Evolutionary conservation across 2,113 vertebrate genomes (phyloP), one percentile per base, ranked within the genome.

Genomic region (Micronycteris hirsuta): DNA sequence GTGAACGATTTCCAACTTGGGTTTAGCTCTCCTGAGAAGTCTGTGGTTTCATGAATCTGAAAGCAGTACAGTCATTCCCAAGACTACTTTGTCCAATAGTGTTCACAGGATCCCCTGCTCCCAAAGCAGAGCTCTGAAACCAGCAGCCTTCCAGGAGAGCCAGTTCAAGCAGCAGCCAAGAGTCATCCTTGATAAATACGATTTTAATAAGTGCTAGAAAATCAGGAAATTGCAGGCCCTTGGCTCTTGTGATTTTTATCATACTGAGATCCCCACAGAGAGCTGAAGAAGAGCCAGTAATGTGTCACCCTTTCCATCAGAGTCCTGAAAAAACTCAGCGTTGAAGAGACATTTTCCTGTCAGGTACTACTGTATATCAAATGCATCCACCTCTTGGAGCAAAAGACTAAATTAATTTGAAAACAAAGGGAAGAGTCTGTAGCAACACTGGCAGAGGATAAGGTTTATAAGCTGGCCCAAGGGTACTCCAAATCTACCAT

Each of bases 141-240:
- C 74, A 76, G 73, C 73, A 76, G 73, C 61, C 86, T 82, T 97
- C 91, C 89, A 96, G n/a, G 45, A 97, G 24, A 68, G 78, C 91
- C 13, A 88, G 54, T 41, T 96, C 43, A 71, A 96, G 15, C 7
- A 15, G 73, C 95, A 97, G 93, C 86, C 82, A 94, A 96, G 89
- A 96, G 89, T 91, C 94, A 95, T 90, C 54, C 96, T 96, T 96
- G 94, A 96, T 94, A 97, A 98, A 97, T 94, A 94, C 4, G 24
- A 91, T 92, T 97, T 98, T 71, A 97, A 97, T 95, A 98, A 97
- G 96, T 89, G 71, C 65, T 93, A 81, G 81, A 97, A 94, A 97
- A 94, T 22, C 91, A 97, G 97, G 97, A 98, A 98, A 97, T 95
- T 97, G 58, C 90, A 92, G 54, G 24, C n/a, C 33, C 58, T 97